phyloP scores from a whole-genome alignment of 2,113 vertebrate species.

The Nyctibius bracteatus region DNA sequence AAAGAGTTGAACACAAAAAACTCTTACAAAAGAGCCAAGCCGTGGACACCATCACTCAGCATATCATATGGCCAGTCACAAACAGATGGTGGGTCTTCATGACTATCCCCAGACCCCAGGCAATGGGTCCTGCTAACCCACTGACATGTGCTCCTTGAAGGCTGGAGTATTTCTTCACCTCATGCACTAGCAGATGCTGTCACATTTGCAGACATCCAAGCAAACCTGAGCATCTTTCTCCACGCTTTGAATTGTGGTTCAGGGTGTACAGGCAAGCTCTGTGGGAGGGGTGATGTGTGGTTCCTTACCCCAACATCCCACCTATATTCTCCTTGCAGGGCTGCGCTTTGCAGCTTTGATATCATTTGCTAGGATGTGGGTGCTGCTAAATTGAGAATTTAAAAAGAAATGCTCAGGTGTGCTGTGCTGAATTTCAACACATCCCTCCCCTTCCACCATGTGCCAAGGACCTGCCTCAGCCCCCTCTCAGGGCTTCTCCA shows the following conservation, averaged over 20 bases:
- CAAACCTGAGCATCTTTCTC: not conserved
- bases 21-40: not conserved
- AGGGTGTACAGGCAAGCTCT: not conserved
- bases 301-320: not conserved
- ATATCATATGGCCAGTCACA: not conserved
- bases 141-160: not conserved
- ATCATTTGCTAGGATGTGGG: not conserved
- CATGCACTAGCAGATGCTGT: accelerated
- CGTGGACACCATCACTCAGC: not conserved
- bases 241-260: not conserved
- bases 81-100: not conserved
- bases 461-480: not conserved
- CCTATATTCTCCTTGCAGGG: not conserved
- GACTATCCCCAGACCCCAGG: not conserved
- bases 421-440: not conserved
- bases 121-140: not conserved
- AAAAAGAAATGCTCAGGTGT: not conserved
- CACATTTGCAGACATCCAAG: not conserved
- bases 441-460: not conserved
- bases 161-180: not conserved
- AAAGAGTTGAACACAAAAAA: not conserved
- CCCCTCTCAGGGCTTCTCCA: not conserved
- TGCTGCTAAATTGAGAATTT: not conserved
- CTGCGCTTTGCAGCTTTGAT: not conserved
- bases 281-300: not conserved